These are phyloP conservation scores for Metellina segmentata DNA, from an alignment of 2,888 invertebrate genomes.

Conservation along the genomic window DNA sequence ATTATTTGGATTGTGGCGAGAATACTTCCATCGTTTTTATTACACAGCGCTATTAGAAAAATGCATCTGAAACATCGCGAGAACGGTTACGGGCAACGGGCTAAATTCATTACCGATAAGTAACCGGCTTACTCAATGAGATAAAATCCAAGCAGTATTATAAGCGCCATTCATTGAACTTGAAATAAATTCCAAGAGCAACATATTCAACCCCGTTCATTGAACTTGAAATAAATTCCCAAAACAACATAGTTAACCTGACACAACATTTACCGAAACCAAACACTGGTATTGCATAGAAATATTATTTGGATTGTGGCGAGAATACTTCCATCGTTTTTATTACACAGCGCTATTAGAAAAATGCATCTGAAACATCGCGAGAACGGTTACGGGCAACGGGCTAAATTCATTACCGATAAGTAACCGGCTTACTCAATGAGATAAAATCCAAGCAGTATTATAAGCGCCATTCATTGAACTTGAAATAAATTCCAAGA, in stretches of 20 bases:
- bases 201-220: too few species aligned
- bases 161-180: too few species aligned
- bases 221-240: too few species aligned
- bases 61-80: conserved; percentile 49
- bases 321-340: conserved; percentile 9
- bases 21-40: conserved; percentile 20
- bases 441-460: conserved; percentile 7
- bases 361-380: conserved; percentile 46
- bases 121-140: conserved; percentile 52
- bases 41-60: conserved; percentile 25
- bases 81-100: conserved; percentile 62
- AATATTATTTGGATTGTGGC: too few species aligned
- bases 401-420: conserved; percentile 63
- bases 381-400: conserved; percentile 62
- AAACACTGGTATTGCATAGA: too few species aligned
- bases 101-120: conserved; percentile 66
- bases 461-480: too few species aligned
- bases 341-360: conserved; percentile 31
- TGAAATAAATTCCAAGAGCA: too few species aligned
- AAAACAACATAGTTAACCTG: too few species aligned
- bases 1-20: background rate
- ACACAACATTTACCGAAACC: too few species aligned
- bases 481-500: too few species aligned
- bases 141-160: conserved; percentile 1
- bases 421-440: conserved; percentile 62